Base-by-base conservation (phyloP, 1,140 invertebrate genomes). In the Heliconius congener region DNA sequence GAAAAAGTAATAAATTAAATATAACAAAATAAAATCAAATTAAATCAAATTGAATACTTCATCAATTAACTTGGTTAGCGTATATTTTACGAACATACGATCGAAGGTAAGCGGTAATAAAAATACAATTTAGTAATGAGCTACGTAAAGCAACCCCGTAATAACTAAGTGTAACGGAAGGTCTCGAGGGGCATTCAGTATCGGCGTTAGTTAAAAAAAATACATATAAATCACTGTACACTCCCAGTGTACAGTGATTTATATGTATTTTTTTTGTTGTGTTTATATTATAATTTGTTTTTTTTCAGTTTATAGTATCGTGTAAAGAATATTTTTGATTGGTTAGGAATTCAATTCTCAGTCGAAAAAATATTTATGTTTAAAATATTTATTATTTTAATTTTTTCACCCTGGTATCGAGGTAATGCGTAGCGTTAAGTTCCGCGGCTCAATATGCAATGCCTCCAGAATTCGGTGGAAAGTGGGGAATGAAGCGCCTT, bases 151-250 rank as follows among this genome's bases (percentile, higher is more conserved):
- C 11, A 66, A 66, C 60, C 60, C 13, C 60, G 23, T 16, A 66
- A n/a, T 66, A 66, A 66, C 23, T 66, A 66, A 27, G 60, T 16
- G 60, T 66, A 66, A 27, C 11, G 27, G 60, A n/a, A 11, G 60
- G 60, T 66, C 60, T 66, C 60, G 23, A 66, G 46, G 37, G n/a
- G 72, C 72, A 42, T 46, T 50, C 72, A 34, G 2, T 73, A 50
- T 73, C 19, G 39, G 39, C 27, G 50, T 73, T 73, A 73, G 27
- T 73, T n/a, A n/a, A n/a, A n/a, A n/a, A n/a, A n/a, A n/a, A n/a
- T n/a, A n/a, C n/a, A n/a, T n/a, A n/a, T n/a, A n/a, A n/a, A n/a
- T n/a, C n/a, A n/a, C n/a, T n/a, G n/a, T n/a, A n/a, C n/a, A n/a
- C n/a, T n/a, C n/a, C n/a, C n/a, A 66, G 23, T 66, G 27, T 27